Evolutionary conservation across 2,113 vertebrate genomes (phyloP), one percentile per base, ranked within the genome.

Genomic region (Alectura lathami): DNA sequence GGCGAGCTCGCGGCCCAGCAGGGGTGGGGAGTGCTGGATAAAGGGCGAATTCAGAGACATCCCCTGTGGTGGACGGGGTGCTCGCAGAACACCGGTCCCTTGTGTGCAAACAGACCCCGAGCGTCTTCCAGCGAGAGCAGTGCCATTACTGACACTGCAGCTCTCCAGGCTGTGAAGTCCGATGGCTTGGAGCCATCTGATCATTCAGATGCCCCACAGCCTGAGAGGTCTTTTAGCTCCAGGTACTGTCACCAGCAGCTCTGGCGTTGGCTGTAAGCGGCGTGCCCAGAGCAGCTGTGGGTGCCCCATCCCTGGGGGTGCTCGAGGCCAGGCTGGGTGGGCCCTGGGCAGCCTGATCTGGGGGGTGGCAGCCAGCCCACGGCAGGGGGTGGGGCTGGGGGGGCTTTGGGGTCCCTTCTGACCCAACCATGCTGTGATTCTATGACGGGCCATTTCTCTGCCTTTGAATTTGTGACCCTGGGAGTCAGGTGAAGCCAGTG

Each of bases 21-120:
- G 89, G 94, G 83, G 47, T 40, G 72, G 40, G 40, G 27, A 63
- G 59, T 3, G 1, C 4, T 16, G 64, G 88, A 96, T 93, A 96
- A 96, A 91, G 82, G 56, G 27, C 0, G 24, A 81, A 96, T 94
- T 93, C 91, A 89, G 74, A 92, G 78, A 85, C 56, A 3, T 69
- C 91, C 67, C 84, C 91, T 1, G 12, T 73, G 88, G 88, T 40
- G 77, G 76, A 79, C 2, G n/a, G 81, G 38, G 29, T n/a, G 16
- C 69, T 89, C 56, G 4, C 57, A 66, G 51, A 80, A 86, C 86
- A 63, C 17, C 2, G 74, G 59, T 85, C 63, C 38, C 95, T 85
- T 73, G 82, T 56, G 82, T 72, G n/a, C 42, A 67, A 83, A 91
- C 82, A 94, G 92, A 95, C 74, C 45, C 23, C 34, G 2, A 76